phyloP scores from a whole-genome alignment of 2,888 invertebrate genomes.

The Lepeophtheirus nordmannii region DNA sequence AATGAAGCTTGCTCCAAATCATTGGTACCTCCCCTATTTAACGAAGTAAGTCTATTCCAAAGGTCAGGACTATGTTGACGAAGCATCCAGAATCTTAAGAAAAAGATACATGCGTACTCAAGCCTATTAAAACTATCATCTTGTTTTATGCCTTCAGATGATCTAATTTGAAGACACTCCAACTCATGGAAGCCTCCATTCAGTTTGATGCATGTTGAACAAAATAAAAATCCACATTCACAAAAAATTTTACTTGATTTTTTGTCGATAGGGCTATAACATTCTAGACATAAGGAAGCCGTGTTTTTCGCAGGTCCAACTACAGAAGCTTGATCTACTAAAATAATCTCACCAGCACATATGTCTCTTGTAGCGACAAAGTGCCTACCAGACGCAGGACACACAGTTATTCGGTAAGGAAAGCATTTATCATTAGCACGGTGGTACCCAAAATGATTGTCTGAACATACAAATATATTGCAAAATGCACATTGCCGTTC shows the following conservation, averaged over 20 bases:
- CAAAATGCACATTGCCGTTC: neutral
- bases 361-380: conserved; percentile 15
- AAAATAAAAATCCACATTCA: conserved; percentile 12
- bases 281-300: conserved; percentile 1
- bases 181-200: neutral
- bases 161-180: neutral
- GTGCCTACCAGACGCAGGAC: neutral
- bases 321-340: neutral
- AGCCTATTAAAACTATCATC: neutral
- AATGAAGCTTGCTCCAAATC: neutral
- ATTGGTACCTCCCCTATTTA: neutral
- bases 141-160: neutral
- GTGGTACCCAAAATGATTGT: neutral
- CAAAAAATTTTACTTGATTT: neutral
- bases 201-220: conserved; percentile 8
- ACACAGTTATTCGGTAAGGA: neutral
- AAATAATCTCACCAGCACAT: neutral
- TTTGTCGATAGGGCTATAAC: neutral
- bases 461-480: neutral
- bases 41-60: neutral
- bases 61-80: too few species aligned
- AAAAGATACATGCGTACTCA: neutral
- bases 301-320: neutral
- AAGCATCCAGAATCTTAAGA: conserved; percentile 10
- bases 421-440: neutral